Evolutionary conservation across 2,113 vertebrate genomes (phyloP).

Genomic region (Psilopogon haemacephalus): DNA sequence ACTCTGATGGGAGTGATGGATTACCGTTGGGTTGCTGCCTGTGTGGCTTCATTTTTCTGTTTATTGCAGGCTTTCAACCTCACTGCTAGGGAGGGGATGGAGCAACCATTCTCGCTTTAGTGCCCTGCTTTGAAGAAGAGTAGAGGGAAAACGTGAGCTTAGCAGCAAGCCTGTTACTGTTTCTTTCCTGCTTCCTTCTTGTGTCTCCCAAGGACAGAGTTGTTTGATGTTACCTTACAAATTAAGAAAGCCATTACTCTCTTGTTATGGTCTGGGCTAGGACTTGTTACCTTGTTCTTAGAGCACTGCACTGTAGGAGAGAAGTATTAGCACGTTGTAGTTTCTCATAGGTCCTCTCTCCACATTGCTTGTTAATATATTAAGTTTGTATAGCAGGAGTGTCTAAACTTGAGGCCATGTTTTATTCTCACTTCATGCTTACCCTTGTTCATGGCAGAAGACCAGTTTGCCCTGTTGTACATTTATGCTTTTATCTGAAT

Average conservation of each 20-base stretch:
- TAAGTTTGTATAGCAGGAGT: not conserved
- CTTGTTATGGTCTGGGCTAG: not conserved
- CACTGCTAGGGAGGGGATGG: not conserved
- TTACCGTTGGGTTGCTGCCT: not conserved
- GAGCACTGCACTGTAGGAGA: not conserved
- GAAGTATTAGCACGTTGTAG: not conserved
- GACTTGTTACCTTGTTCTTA: not conserved
- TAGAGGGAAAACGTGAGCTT: constrained; percentile 43
- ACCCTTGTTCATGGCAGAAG: not conserved
- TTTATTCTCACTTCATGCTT: not conserved
- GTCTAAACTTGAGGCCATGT: not conserved
- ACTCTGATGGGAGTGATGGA: not conserved
- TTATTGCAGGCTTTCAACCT: not conserved
- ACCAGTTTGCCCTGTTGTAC: not conserved
- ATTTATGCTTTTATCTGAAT: constrained; percentile 7
- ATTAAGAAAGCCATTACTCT: constrained; percentile 14
- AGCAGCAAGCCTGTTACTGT: constrained; percentile 18
- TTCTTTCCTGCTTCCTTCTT: not conserved
- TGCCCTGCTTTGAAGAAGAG: constrained; percentile 36
- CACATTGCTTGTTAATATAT: not conserved
- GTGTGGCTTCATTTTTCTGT: not conserved
- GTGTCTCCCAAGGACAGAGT: not conserved
- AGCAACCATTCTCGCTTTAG: not conserved
- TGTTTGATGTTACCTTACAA: not conserved
- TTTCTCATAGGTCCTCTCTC: not conserved